Base-by-base conservation (phyloP, 2,113 vertebrate species). In the Oostethus manadensis region DNA sequence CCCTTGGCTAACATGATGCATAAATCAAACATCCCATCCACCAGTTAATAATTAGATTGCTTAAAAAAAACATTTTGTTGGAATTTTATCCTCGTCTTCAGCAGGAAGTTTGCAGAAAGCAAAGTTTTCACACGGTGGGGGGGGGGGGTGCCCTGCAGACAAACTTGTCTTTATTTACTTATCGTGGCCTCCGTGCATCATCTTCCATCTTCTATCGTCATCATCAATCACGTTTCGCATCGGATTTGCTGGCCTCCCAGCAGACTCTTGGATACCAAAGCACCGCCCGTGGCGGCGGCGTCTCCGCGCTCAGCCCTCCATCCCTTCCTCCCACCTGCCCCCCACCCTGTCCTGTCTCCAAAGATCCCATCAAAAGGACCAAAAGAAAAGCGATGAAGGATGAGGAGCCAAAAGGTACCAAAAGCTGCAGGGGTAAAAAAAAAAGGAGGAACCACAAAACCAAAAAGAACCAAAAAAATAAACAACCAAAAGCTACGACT, bases 401-500 rank as follows among this genome's bases (percentile, higher is more conserved):
- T 38, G 63, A 64, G 58, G 62, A 64, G 74, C 61, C 61, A 63
- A 78, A n/a, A 72, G 69, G 74, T 70, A 51, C 20, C 38, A 68
- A 69, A 68, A 71, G 72, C 83, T 75, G 73, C 74, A 77, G 78
- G 79, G 78, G 71, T 17, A 38, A 47, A 66, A 66, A 62, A 70
- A 66, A 33, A 6, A 73, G 62, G 44, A 77, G 78, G 77, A 82
- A 84, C 80, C 87, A 86, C 83, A 81, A 88, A 86, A 81, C 88
- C 82, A 80, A 76, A 86, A 82, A 85, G 73, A 84, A 67, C 21
- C 82, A 84, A 80, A 88, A 86, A 84, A 80, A 88, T 85, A 80
- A 88, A 83, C 78, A 86, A 87, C 89, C 86, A 89, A 73, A 81
- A 84, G 89, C 84, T 79, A 79, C 72, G 76, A 81, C 88, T 88